Evolutionary conservation across 2,797 vertebrate genomes (phyloP).

Genomic region (Acanthurus tractus): DNA sequence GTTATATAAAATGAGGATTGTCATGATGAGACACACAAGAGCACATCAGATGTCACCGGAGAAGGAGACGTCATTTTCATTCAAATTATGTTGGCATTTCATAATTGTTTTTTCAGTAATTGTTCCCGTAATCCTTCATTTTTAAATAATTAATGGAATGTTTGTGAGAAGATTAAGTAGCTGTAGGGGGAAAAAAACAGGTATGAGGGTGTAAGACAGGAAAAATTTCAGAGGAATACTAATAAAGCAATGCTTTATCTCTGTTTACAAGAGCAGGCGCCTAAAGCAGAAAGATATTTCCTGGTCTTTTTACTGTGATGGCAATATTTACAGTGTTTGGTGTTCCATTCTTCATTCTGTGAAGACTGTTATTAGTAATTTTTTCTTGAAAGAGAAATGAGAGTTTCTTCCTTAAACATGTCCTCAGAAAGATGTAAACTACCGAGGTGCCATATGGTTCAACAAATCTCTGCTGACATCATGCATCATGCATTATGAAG

Average conservation of each 20-base stretch:
- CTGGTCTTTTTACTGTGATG: slow-evolving; percentile 13
- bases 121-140: slow-evolving; percentile 35
- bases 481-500: slow-evolving; percentile 81
- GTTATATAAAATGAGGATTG: slow-evolving; percentile 32
- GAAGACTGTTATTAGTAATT: slow-evolving; percentile 24
- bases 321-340: slow-evolving; percentile 22
- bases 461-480: slow-evolving; percentile 75
- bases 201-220: slow-evolving; percentile 35
- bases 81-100: slow-evolving; percentile 47
- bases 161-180: slow-evolving; percentile 49
- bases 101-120: slow-evolving; percentile 53
- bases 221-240: slow-evolving; percentile 53
- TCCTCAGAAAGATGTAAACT: slow-evolving; percentile 64
- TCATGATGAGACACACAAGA: slow-evolving; percentile 37
- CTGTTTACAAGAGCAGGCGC: slow-evolving; percentile 39
- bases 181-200: slow-evolving; percentile 35
- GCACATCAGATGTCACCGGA: slow-evolving; percentile 26
- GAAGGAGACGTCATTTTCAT: slow-evolving; percentile 31
- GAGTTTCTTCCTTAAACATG: slow-evolving; percentile 46
- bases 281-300: slow-evolving; percentile 36
- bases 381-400: slow-evolving; percentile 54
- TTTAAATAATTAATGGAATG: slow-evolving; percentile 43
- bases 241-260: slow-evolving; percentile 50
- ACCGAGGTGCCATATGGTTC: slow-evolving; percentile 77
- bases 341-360: slow-evolving; percentile 37